phyloP scores from a whole-genome alignment of 2,113 vertebrate genomes.

The Vidua macroura region DNA sequence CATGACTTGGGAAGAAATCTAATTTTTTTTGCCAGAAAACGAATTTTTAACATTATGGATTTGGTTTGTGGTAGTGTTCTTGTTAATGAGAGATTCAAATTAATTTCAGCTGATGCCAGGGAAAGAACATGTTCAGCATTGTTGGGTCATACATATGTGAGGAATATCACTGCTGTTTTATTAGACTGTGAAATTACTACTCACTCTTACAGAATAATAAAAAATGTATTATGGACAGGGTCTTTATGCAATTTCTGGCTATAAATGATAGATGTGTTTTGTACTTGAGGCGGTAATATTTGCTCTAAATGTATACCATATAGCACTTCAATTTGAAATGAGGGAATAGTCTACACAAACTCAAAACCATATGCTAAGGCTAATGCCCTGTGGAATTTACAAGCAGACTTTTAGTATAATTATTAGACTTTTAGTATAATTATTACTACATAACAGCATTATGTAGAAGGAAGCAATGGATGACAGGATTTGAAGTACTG shows the following conservation, averaged over 20 bases:
- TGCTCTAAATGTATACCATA: conserved; percentile 69
- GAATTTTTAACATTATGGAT: conserved; percentile 30
- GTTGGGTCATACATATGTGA: conserved; percentile 17
- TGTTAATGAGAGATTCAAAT: conserved; percentile 63
- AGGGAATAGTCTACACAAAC: conserved; percentile 10
- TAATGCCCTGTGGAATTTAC: conserved; percentile 42
- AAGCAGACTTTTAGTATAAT: conserved; percentile 43
- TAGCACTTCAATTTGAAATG: conserved; percentile 29
- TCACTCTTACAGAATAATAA: conserved; percentile 63
- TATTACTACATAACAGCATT: conserved; percentile 48
- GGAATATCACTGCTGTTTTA: conserved; percentile 59
- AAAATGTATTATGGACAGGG: conserved; percentile 48
- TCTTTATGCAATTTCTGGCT: conserved; percentile 55
- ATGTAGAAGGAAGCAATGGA: conserved; percentile 1
- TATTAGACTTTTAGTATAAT: conserved; percentile 53
- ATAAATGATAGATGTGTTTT: conserved; percentile 58
- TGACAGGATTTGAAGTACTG: neutral
- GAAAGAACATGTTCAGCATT: conserved; percentile 30
- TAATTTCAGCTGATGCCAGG: conserved; percentile 47
- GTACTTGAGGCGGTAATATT: conserved; percentile 57
- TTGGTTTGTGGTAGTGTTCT: conserved; percentile 23
- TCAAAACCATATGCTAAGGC: conserved; percentile 64
- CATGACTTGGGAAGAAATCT: neutral
- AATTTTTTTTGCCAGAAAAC: conserved; percentile 27
- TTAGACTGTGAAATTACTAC: conserved; percentile 71